Base-by-base conservation (phyloP, 2,113 vertebrate species). In the Illadopsis cleaveri region DNA sequence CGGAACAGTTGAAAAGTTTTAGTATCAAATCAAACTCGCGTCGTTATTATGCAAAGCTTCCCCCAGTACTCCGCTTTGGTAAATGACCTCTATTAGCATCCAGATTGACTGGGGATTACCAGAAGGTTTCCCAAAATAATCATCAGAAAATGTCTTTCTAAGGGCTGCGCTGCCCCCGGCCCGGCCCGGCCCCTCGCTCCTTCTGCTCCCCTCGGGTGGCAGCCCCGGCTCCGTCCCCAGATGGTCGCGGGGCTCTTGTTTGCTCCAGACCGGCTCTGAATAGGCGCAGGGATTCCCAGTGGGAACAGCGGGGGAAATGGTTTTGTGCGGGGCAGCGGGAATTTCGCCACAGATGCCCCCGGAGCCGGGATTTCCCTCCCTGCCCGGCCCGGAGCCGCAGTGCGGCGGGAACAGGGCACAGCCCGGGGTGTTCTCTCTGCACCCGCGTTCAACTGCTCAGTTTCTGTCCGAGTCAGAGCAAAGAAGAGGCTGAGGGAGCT, bases 51-150 rank as follows among this genome's bases (percentile, higher is more conserved):
- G 96, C 94, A 97, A 96, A 98, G 94, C 97, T 96, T 87, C 94
- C 91, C 70, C 87, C 81, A 33, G 94, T 75, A 50, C 90, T 89
- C 89, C 87, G 96, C 96, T 97, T 86, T 58, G 94, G 94, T 96
- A 98, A 98, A 96, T 96, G 90, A 97, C 96, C 94, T 94, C 95
- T 91, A 97, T 96, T 98, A 98, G 96, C 94, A 98, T 97, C 97
- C 95, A 97, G 95, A 97, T 97, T 97, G 96, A 95, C 96, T 95
- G 92, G 80, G 97, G 97, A 96, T 97, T 97, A 97, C 95, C 97
- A 96, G 95, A 89, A 96, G 95, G 96, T 96, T 93, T 96, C 95
- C 95, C 95, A 91, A 97, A 98, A 98, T 96, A 96, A 96, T 94
- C 47, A 93, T 97, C 92, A 95, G 97, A 97, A 95, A 86, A 95